phyloP scores from a whole-genome alignment of 2,797 vertebrate genomes.

The Gorsachius magnificus region DNA sequence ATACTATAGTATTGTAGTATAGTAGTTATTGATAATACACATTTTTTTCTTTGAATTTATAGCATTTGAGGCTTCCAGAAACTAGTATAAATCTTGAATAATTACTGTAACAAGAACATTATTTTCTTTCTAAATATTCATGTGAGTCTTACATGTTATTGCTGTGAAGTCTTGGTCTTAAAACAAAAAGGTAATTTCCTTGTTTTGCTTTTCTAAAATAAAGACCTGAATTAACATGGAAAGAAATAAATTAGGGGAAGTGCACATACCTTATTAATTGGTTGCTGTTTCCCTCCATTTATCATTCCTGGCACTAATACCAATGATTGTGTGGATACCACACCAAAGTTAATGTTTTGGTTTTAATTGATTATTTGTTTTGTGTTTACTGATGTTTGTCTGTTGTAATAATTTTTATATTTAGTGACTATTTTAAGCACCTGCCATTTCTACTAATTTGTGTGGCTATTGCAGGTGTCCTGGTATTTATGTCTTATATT shows the following conservation, averaged over 20 bases:
- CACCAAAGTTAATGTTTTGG: background rate
- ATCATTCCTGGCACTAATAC: background rate
- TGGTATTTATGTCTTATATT: background rate
- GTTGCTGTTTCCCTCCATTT: conserved; percentile 15
- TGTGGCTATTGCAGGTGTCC: background rate
- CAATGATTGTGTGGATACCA: background rate
- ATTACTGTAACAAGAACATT: background rate
- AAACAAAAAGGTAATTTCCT: conserved; percentile 4
- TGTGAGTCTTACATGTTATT: background rate
- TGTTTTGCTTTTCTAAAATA: conserved; percentile 27
- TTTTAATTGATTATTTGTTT: background rate
- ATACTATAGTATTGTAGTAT: background rate
- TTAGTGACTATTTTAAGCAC: background rate
- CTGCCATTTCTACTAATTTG: background rate
- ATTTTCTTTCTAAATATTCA: background rate
- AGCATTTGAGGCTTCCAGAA: background rate
- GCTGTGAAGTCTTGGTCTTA: background rate
- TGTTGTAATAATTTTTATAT: background rate
- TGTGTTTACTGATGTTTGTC: background rate
- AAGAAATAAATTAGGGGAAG: background rate
- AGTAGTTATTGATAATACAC: background rate
- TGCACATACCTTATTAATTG: background rate
- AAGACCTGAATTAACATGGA: background rate
- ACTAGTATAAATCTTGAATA: background rate
- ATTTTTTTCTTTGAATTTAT: background rate